These are phyloP conservation scores for Microtus ochrogaster DNA, from an alignment of 2,113 vertebrate species.

Conservation along the genomic window DNA sequence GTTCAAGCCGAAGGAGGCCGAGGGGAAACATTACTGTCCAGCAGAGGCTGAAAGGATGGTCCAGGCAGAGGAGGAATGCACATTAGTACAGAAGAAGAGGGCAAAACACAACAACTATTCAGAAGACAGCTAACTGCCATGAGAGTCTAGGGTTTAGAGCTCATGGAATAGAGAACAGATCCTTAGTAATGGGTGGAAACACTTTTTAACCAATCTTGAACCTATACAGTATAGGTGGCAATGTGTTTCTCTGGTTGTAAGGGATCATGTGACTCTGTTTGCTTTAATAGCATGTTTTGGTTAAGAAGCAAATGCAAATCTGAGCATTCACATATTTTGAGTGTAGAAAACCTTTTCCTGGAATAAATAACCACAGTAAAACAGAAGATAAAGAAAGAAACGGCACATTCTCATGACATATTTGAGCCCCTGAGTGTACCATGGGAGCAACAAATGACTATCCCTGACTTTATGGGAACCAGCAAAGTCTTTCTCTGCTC, in stretches of 20 bases:
- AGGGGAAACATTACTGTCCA: not conserved
- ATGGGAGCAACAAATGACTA: not conserved
- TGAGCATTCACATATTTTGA: not conserved
- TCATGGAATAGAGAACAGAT: not conserved
- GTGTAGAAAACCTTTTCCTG: not conserved
- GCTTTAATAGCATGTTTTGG: not conserved
- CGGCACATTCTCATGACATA: not conserved
- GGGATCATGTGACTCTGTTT: not conserved
- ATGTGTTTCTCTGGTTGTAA: not conserved
- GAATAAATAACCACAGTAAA: not conserved
- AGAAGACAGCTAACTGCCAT: not conserved
- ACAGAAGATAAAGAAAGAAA: not conserved
- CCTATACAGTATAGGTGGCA: not conserved
- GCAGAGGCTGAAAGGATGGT: slow-evolving; percentile 58
- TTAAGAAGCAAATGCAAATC: not conserved
- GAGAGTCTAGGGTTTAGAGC: not conserved
- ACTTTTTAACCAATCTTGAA: not conserved
- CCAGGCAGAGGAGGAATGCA: not conserved
- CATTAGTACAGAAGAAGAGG: not conserved
- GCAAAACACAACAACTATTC: not conserved
- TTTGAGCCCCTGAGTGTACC: not conserved
- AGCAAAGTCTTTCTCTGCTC: not conserved
- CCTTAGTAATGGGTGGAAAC: not conserved
- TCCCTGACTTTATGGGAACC: not conserved
- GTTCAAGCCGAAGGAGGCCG: slow-evolving; percentile 35